phyloP scores from a whole-genome alignment of 2,797 vertebrate genomes.

The Helicolenus hilgendorfi region DNA sequence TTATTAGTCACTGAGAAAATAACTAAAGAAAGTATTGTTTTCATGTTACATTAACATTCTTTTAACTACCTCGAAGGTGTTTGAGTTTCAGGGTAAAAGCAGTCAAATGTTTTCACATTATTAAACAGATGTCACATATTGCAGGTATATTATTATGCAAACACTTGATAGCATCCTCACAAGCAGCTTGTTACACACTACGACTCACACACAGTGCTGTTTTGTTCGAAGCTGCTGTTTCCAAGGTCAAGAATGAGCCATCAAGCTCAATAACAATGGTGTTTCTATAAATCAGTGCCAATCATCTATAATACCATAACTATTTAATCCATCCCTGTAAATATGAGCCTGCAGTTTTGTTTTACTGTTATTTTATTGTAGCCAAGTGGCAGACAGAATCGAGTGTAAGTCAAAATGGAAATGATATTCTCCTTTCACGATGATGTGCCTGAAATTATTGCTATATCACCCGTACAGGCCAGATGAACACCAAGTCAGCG shows the following conservation, averaged over 20 bases:
- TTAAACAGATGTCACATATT: constrained; percentile 3
- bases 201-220: not conserved
- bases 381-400: not conserved
- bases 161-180: constrained; percentile 7
- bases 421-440: not conserved
- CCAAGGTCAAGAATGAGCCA: not conserved
- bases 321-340: not conserved
- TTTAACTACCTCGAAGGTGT: not conserved
- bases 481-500: constrained; percentile 90
- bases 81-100: not conserved
- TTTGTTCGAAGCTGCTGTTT: not conserved
- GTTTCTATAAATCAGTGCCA: not conserved
- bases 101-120: not conserved
- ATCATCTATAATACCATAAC: not conserved
- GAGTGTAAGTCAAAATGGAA: not conserved
- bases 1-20: not conserved
- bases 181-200: not conserved
- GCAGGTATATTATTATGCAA: not conserved
- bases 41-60: not conserved
- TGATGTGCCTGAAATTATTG: not conserved
- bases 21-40: not conserved
- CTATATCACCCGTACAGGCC: constrained; percentile 81
- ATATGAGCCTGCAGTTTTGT: not conserved
- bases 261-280: not conserved
- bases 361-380: not conserved